Evolutionary conservation across 2,113 vertebrate species (phyloP), one percentile per base, ranked within the genome.

Genomic region (Origma solitaria): DNA sequence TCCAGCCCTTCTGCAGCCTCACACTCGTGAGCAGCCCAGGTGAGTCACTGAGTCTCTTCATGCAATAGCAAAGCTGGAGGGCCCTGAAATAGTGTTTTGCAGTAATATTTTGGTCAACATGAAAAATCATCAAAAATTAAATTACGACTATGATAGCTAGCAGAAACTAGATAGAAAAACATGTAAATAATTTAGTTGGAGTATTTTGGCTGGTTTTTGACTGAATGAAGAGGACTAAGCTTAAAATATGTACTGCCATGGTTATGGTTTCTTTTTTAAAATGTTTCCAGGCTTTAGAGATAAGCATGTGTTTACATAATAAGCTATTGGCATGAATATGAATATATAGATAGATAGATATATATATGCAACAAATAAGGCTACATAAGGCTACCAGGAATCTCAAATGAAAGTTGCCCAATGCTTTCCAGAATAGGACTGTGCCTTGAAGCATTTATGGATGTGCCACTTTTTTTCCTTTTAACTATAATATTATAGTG

Each of bases 281-380:
- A 58, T 44, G 24, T 82, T 94, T 81, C 56, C 61, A 95, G 40
- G 37, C 40, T 89, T 95, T 70, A 87, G 49, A 91, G 38, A 79
- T 82, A 91, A 89, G 61, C 25, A 77, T 47, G n/a, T 82, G 75
- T 92, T 94, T 95, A 90, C 61, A 72, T 72, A 87, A 89, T 50
- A 87, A 95, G 72, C 11, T 90, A 37, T 50, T 83, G 68, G 23
- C n/a, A 78, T 71, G 49, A 82, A 60, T 44, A 77, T 49, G 8
- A 37, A 51, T 49, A 64, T 49, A 38, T 20, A 64, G 22, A 68
- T 37, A 40, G 49, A 68, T 44, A 35, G 61, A 64, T 50, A 38
- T 44, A 62, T 18, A 10, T 37, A 9, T 23, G 15, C 25, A 50
- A 58, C 27, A 82, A 86, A 58, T 37, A 54, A 81, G 16, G 14